These are phyloP conservation scores for Uloborus diversus DNA, from an alignment of 1,140 invertebrate genomes.

Conservation along the genomic window DNA sequence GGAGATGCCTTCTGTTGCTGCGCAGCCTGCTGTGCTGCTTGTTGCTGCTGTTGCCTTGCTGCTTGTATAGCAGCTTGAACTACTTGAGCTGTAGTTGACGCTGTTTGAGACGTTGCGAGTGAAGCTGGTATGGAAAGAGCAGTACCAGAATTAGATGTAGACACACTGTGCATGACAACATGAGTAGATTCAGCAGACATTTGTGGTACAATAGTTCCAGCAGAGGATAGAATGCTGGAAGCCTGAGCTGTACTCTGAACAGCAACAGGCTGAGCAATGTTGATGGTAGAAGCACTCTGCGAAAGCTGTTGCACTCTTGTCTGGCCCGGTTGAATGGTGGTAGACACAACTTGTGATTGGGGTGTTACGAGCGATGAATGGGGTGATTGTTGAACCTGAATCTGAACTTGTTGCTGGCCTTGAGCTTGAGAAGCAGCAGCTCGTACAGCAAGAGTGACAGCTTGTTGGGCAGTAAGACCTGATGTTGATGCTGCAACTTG, in stretches of 20 bases:
- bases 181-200: conserved; percentile 33
- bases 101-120: not conserved
- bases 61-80: conserved; percentile 47
- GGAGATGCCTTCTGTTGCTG: conserved; percentile 46
- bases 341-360: conserved; percentile 16
- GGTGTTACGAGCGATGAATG: conserved; percentile 16
- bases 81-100: conserved; percentile 13
- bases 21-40: not conserved
- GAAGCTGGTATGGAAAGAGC: not conserved
- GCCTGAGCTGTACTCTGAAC: not conserved
- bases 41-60: conserved; percentile 9
- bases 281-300: not conserved
- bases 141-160: not conserved
- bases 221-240: not conserved
- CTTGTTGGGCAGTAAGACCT: conserved; percentile 15
- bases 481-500: conserved; percentile 21
- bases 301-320: conserved; percentile 11
- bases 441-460: conserved; percentile 50
- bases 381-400: conserved; percentile 33
- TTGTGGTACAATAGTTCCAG: conserved; percentile 25
- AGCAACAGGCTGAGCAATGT: not conserved
- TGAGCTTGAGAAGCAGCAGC: conserved; percentile 22
- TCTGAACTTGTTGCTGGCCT: conserved; percentile 38
- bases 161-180: conserved; percentile 33
- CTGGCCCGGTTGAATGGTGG: conserved; percentile 17